Percentiles rank a stretch among this genome's conserved stretches.
These are phyloP conservation scores for Turnix velox DNA, from an alignment of 2,113 vertebrate species.

Conservation along the genomic window DNA sequence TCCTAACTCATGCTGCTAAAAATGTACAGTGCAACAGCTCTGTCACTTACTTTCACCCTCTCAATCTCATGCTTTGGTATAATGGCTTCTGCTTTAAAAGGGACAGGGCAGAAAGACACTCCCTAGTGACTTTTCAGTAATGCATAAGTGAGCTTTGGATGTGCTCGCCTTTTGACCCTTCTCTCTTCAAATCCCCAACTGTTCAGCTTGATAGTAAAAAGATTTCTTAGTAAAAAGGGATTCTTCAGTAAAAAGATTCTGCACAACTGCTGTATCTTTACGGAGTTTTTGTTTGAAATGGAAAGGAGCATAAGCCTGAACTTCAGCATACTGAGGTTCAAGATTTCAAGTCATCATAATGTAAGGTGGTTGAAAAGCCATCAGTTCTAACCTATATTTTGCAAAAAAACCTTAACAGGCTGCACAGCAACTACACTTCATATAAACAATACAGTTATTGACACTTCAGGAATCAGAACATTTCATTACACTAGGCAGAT, in stretches of 20 bases:
- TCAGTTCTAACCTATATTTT: neutral
- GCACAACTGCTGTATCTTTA: neutral
- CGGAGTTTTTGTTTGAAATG: slow-evolving; percentile 4
- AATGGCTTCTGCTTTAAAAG: neutral
- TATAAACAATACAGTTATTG: neutral
- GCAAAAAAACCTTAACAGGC: neutral
- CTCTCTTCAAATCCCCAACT: neutral
- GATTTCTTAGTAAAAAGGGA: neutral
- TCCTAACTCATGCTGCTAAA: neutral
- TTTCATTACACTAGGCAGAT: neutral
- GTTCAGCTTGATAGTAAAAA: neutral
- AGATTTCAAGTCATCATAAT: neutral
- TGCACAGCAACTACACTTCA: neutral
- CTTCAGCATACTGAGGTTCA: neutral
- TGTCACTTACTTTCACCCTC: neutral
- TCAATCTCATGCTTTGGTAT: neutral
- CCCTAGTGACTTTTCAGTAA: neutral
- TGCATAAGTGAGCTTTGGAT: neutral
- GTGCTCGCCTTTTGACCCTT: neutral
- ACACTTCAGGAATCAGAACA: neutral
- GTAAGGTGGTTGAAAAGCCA: neutral
- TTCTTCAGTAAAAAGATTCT: neutral
- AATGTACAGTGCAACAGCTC: neutral
- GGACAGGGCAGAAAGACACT: neutral
- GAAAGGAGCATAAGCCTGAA: neutral